These are phyloP conservation scores for Aspidiotus rigidus DNA, from an alignment of 2,888 invertebrate species.

Conservation along the genomic window DNA sequence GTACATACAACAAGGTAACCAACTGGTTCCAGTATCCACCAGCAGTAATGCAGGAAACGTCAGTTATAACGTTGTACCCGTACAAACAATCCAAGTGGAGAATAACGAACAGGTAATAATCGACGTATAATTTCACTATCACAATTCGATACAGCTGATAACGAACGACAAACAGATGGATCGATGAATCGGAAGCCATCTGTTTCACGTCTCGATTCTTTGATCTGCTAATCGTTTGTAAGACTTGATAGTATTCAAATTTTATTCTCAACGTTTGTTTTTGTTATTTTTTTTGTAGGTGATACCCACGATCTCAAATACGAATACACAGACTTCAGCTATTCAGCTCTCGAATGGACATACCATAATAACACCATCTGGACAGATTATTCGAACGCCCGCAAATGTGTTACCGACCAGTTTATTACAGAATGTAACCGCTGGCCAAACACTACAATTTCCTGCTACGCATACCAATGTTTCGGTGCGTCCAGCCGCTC, in stretches of 20 bases:
- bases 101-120: constrained; percentile 71
- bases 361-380: constrained; percentile 48
- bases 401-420: constrained; percentile 53
- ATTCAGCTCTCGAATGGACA: constrained; percentile 46
- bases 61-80: constrained; percentile 53
- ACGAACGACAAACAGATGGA: too few relatives aligned
- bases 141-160: too few relatives aligned
- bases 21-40: constrained; percentile 35
- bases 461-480: constrained; percentile 59
- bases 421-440: constrained; percentile 54
- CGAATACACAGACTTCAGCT: constrained; percentile 8
- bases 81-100: constrained; percentile 86
- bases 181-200: too few relatives aligned
- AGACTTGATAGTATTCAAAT: too few relatives aligned
- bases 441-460: constrained; percentile 57
- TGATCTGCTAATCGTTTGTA: too few relatives aligned
- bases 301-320: constrained; percentile 67
- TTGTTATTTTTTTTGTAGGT: too few relatives aligned
- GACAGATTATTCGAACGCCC: constrained; percentile 59
- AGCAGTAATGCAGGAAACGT: constrained; percentile 18
- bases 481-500: constrained; percentile 52
- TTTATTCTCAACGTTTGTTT: too few relatives aligned
- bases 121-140: too few relatives aligned
- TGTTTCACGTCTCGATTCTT: too few relatives aligned
- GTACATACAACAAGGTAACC: constrained; percentile 43